Evolutionary conservation across 1,140 invertebrate genomes (phyloP), one percentile per base, ranked within the genome.

Genomic region (Bombus soroeensis): DNA sequence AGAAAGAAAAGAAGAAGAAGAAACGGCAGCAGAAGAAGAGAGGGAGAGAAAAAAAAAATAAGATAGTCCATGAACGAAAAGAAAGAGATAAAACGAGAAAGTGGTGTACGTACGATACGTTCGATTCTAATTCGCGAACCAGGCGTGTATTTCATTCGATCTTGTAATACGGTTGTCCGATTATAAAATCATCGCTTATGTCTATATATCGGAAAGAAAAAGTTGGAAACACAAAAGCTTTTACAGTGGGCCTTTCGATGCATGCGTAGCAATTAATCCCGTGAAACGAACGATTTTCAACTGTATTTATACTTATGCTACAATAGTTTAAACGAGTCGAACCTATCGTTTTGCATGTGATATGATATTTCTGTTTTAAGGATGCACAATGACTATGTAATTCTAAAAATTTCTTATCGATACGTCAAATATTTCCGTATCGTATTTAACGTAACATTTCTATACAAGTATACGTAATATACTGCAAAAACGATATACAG

Each of bases 321-420:
- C 79, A 37, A 68, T 86, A 86, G 47, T 87, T 88, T 66, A 66
- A 89, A 84, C 64, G 79, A 86, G 78, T 87, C 85, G 75, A 89
- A 91, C 71, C 80, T 85, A 88, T 90, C 79, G 62, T 81, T 93
- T 94, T 94, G 95, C 94, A 95, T 95, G 95, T 91, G 88, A 92
- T 91, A 94, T 88, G 89, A 91, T 85, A 89, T 94, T 94, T 94
- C 83, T 93, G 87, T 94, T 94, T 94, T 93, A 95, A 94, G 94
- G 95, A 95, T 95, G 95, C 95, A 95, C 95, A 95, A 95, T 95
- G 95, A 95, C 94, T 95, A 95, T 95, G 94, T 95, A 94, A 93
- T 93, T 93, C 90, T 92, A 91, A 87, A 91, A 91, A 92, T 91
- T 91, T 88, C 88, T 82, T 92, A 90, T 70, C 79, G 89, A 91